Percentiles rank a stretch among this genome's conserved stretches.
phyloP scores from a whole-genome alignment of 2,888 invertebrate species.

The Mythimna albipuncta region DNA sequence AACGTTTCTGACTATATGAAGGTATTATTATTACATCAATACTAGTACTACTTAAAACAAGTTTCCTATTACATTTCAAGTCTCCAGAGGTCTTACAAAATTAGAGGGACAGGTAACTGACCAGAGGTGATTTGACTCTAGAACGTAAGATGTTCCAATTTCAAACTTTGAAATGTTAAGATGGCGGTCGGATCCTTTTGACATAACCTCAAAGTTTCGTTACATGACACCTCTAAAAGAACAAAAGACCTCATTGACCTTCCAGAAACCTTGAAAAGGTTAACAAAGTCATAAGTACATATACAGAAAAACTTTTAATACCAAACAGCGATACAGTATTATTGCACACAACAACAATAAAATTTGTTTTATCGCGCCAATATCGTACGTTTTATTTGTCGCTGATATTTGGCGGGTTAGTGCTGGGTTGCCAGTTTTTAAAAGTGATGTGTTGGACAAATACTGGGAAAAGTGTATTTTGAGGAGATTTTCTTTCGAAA shows the following conservation, averaged over 20 bases:
- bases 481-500: too few species aligned
- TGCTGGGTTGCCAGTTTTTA: conserved; percentile 42
- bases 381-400: conserved; percentile 71
- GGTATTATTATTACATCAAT: too few species aligned
- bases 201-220: neutral
- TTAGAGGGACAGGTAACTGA: too few species aligned
- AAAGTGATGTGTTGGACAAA: neutral
- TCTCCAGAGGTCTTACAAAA: too few species aligned
- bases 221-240: neutral
- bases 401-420: conserved; percentile 43
- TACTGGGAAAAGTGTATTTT: neutral
- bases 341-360: conserved; percentile 72
- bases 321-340: conserved; percentile 60
- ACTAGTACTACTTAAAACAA: too few species aligned
- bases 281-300: conserved; percentile 4
- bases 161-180: neutral
- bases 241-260: conserved; percentile 8
- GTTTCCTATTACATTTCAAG: too few species aligned
- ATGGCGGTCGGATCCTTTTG: neutral
- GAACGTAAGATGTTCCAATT: neutral
- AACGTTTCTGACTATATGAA: too few species aligned
- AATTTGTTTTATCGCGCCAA: conserved; percentile 74
- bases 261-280: neutral
- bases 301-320: conserved; percentile 39
- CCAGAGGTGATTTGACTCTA: too few species aligned